phyloP scores from a whole-genome alignment of 2,888 invertebrate genomes.

The Paralinhomoeus sp. region DNA sequence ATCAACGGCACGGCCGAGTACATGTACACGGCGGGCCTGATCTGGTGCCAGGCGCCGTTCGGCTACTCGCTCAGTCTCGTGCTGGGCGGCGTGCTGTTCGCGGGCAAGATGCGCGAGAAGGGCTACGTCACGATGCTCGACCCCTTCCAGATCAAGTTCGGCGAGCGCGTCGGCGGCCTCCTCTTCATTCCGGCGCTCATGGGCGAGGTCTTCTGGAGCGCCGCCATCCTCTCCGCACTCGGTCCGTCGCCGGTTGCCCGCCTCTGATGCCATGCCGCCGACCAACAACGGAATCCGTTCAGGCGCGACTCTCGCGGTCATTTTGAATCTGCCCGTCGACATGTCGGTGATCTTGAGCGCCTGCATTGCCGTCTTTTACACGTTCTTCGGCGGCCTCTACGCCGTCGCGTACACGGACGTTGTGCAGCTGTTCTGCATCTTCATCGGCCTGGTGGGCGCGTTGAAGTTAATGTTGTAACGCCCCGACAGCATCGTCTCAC shows the following conservation, averaged over 20 bases:
- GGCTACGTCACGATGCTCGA: slow-evolving; percentile 88
- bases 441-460: slow-evolving; percentile 58
- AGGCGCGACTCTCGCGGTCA: slow-evolving; percentile 86
- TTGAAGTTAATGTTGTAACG: background rate
- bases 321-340: slow-evolving; percentile 78
- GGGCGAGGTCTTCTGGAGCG: slow-evolving; percentile 97
- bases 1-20: slow-evolving; percentile 97
- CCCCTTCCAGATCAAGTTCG: slow-evolving; percentile 84
- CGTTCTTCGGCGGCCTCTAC: slow-evolving; percentile 87
- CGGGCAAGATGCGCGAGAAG: slow-evolving; percentile 84
- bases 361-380: slow-evolving; percentile 86
- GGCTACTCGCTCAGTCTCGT: slow-evolving; percentile 86
- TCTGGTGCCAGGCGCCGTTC: slow-evolving; percentile 95
- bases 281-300: slow-evolving; percentile 4
- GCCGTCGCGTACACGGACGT: slow-evolving; percentile 96
- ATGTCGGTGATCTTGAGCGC: slow-evolving; percentile 82
- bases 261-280: too few relatives aligned
- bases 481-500: too few relatives aligned
- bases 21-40: slow-evolving; percentile 67
- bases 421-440: slow-evolving; percentile 88
- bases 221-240: slow-evolving; percentile 80
- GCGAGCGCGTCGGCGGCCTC: slow-evolving; percentile 86
- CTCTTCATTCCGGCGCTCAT: slow-evolving; percentile 84
- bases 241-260: too few relatives aligned
- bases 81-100: slow-evolving; percentile 82